Evolutionary conservation across 2,113 vertebrate genomes (phyloP).

Genomic region (Scytalopus superciliaris): DNA sequence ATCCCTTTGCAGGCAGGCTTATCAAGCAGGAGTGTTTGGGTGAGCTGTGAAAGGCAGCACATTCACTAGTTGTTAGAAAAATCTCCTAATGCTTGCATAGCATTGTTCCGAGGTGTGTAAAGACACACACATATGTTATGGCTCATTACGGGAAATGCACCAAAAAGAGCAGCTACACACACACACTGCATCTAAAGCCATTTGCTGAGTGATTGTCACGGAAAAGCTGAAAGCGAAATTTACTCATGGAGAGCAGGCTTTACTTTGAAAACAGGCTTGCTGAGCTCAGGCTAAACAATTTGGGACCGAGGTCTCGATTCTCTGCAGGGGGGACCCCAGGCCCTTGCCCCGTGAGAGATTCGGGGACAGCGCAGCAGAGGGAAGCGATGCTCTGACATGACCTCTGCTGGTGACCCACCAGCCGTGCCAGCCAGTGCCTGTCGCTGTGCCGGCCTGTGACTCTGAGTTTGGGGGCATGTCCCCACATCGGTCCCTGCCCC

Average conservation of each 20-base stretch:
- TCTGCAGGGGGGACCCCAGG: not conserved
- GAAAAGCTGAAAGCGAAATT: not conserved
- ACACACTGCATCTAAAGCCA: not conserved
- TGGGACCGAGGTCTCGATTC: not conserved
- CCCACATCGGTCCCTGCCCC: not conserved
- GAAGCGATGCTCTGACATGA: accelerated
- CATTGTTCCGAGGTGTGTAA: constrained; percentile 32
- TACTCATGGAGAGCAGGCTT: not conserved
- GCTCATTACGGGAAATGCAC: not conserved
- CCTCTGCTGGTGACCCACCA: accelerated
- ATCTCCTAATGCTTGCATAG: not conserved
- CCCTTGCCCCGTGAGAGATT: not conserved
- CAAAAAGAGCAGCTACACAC: constrained; percentile 19
- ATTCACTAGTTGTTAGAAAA: constrained; percentile 5
- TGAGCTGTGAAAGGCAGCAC: not conserved
- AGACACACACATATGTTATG: not conserved
- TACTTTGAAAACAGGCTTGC: not conserved
- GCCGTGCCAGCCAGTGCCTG: not conserved
- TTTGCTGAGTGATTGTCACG: not conserved
- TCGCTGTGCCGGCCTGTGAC: accelerated
- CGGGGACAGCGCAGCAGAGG: not conserved
- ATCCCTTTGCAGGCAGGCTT: not conserved
- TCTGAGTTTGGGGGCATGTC: not conserved
- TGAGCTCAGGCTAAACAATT: not conserved
- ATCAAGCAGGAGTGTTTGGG: not conserved